Evolutionary conservation across 2,113 vertebrate species (phyloP).

Genomic region (Psittacara wagleri): DNA sequence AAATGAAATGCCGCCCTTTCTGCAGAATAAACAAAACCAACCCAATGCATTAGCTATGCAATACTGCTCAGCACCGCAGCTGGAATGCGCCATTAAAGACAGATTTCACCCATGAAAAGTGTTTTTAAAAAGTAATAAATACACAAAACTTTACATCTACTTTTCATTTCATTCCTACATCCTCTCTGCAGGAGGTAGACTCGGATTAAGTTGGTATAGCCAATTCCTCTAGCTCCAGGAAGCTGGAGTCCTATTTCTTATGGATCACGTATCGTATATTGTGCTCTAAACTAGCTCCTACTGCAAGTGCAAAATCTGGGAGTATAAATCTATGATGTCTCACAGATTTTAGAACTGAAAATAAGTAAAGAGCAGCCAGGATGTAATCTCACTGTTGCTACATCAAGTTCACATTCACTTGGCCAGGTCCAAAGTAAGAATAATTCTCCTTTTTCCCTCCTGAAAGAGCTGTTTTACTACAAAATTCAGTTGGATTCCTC

Average conservation of each 20-base stretch:
- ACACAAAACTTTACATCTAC: slow-evolving; percentile 40
- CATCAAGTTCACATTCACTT: not conserved
- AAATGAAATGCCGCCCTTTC: slow-evolving; percentile 74
- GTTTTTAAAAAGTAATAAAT: slow-evolving; percentile 53
- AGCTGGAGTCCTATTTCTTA: slow-evolving; percentile 12
- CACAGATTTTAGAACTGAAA: slow-evolving; percentile 20
- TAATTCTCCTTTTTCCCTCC: not conserved
- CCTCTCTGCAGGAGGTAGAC: slow-evolving; percentile 56
- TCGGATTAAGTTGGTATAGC: slow-evolving; percentile 3
- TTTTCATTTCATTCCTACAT: slow-evolving; percentile 53
- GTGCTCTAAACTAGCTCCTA: not conserved
- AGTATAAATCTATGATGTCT: not conserved
- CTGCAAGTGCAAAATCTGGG: not conserved
- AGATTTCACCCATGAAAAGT: slow-evolving; percentile 75
- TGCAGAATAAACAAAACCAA: slow-evolving; percentile 82
- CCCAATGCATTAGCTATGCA: slow-evolving; percentile 79
- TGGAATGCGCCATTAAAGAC: slow-evolving; percentile 67
- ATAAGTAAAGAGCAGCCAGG: not conserved
- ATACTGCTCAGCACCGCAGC: slow-evolving; percentile 60
- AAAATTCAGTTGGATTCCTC: not conserved
- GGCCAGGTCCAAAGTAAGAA: not conserved
- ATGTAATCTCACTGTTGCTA: not conserved
- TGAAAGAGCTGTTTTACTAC: not conserved
- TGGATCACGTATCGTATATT: not conserved
- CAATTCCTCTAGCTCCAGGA: slow-evolving; percentile 40